Percentiles rank a stretch among this genome's conserved stretches.
Evolutionary conservation across 2,113 vertebrate genomes (phyloP).

Genomic region (Terrapene triunguis): DNA sequence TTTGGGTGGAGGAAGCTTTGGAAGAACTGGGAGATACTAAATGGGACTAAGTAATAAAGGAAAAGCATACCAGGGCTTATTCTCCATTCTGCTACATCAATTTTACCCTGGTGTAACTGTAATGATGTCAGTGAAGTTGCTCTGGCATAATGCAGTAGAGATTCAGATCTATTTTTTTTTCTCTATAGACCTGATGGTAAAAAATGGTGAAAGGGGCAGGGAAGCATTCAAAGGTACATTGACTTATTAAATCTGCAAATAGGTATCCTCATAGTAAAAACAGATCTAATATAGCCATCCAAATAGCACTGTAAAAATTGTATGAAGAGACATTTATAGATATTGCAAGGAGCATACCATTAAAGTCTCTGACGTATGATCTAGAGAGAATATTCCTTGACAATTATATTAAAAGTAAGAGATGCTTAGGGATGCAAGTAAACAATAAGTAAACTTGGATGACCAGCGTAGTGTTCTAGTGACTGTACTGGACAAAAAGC

Average conservation of each 20-base stretch:
- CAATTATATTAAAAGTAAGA: background rate
- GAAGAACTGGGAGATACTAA: background rate
- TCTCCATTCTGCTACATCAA: background rate
- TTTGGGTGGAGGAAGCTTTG: background rate
- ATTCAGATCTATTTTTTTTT: background rate
- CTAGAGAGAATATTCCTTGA: background rate
- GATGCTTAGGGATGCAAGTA: background rate
- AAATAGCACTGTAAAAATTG: background rate
- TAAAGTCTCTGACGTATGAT: background rate
- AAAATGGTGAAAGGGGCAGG: background rate
- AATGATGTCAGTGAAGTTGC: background rate
- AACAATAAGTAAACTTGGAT: fast-evolving
- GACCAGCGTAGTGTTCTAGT: background rate
- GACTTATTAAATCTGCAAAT: background rate
- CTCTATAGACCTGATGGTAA: background rate
- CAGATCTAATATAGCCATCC: background rate
- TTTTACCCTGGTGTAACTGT: background rate
- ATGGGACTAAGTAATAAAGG: background rate
- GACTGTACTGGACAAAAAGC: background rate
- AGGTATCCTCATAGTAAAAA: background rate
- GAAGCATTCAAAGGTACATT: background rate
- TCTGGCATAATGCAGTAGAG: background rate
- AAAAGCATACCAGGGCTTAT: background rate
- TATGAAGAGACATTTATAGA: fast-evolving
- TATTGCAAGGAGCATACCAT: fast-evolving